Conservation (phyloP, 2,888 invertebrate species). For the Byasa hedistus region DNA sequence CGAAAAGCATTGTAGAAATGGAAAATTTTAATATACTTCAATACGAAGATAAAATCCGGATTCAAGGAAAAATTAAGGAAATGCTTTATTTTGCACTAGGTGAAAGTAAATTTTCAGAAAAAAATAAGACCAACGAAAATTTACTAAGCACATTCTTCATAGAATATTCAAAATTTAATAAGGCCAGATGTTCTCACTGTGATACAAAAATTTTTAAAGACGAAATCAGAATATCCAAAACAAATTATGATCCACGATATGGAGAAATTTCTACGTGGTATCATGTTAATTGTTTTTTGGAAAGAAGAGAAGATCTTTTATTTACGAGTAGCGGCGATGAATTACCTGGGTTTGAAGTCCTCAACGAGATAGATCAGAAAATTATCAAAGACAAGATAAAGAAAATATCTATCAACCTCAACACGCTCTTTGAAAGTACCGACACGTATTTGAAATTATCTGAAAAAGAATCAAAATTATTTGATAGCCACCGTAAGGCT, state of each 20-base stretch:
- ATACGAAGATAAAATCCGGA: constrained; percentile 10
- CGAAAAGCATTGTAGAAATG: constrained; percentile 11
- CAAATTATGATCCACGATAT: constrained; percentile 20
- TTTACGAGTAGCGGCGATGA: constrained; percentile 3
- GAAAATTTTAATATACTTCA: constrained; percentile 11
- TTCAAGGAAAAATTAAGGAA: constrained; percentile 13
- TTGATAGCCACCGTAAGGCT: constrained; percentile 9
- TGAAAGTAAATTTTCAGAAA: background rate
- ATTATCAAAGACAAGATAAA: constrained; percentile 6
- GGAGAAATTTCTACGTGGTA: constrained; percentile 14
- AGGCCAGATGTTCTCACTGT: constrained; percentile 12
- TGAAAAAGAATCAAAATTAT: constrained; percentile 14
- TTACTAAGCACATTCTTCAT: constrained; percentile 6
- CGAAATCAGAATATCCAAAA: constrained; percentile 22
- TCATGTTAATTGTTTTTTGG: constrained; percentile 11
- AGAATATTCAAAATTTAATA: constrained; percentile 19
- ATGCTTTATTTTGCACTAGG: background rate
- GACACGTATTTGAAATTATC: constrained; percentile 8
- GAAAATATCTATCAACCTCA: background rate
- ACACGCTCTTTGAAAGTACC: background rate
- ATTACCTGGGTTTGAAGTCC: constrained; percentile 10
- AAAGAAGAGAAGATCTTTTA: constrained; percentile 7
- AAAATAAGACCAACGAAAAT: background rate
- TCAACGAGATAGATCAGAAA: constrained; percentile 1
- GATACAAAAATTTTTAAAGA: constrained; percentile 9